Evolutionary conservation across 2,888 invertebrate genomes (phyloP), one percentile per base, ranked within the genome.

Genomic region (Acronicta leporina): DNA sequence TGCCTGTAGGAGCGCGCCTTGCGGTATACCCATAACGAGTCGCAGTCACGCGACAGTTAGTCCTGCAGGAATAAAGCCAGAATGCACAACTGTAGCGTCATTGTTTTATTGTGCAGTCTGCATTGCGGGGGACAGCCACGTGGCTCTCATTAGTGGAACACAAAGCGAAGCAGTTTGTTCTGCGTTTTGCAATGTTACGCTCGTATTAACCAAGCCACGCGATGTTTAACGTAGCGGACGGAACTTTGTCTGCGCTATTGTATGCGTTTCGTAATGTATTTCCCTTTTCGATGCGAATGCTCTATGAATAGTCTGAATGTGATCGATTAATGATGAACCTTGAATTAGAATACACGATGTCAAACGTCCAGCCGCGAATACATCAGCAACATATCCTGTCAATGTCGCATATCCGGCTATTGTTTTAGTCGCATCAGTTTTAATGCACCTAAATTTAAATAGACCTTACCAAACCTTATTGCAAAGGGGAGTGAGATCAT

Each of bases 91-190:
- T 90, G 88, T 86, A 82, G 86, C 82, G 85, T 87, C 85, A 92
- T 94, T 94, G 93, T 94, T 92, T 93, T 93, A 92, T 93, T 93
- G 92, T 93, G 90, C 89, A 89, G 90, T 83, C 94, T 94, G 94
- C 94, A 94, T 88, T 94, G 94, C 94, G 90, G 94, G 92, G 90
- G 92, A 90, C 86, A 83, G 92, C 91, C 93, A 94, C 94, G 94
- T 94, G 94, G 92, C 93, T 83, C 92, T 94, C 93, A 93, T 94
- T 94, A 94, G 91, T 88, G 88, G 86, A 86, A 85, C 83, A 92
- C 92, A 94, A 93, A 93, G 94, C 90, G 87, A 87, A 90, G 87
- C 89, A 91, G 92, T 93, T 92, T 92, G 89, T 90, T 87, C 92
- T 89, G 88, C 88, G 92, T 92, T 94, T 91, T 91, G 91, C 92